Base-by-base conservation (phyloP, 2,888 invertebrate species). In the Tachina fera region DNA sequence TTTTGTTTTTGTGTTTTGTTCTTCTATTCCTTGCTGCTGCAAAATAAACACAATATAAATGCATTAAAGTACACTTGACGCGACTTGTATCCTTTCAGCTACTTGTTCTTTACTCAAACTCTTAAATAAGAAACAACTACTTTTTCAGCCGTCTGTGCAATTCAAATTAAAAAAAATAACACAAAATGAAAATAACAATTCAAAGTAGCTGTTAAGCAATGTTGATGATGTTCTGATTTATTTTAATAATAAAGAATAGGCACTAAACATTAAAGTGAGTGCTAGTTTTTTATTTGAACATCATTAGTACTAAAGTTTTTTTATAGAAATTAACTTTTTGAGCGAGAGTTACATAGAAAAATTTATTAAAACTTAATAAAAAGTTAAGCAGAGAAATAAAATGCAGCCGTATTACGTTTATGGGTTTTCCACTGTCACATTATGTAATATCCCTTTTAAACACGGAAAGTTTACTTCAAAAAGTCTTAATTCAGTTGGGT, bases 11-110 rank as follows among this genome's bases (percentile, higher is more conserved):
- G n/a, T n/a, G n/a, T n/a, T 13, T 47, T 8, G 19, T 43, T 14
- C 56, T 67, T 14, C 13, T 49, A 51, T 67, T 65, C 51, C 16
- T 63, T 58, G 58, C 49, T 68, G 58, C 45, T 61, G 45, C 74
- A 82, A 70, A 71, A 86, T 83, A 71, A 83, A 80, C 71, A 86
- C 76, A 86, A 86, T 80, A 81, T 81, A 86, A 86, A 86, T 86
- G 86, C 86, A 86, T 86, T 86, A 80, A 86, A 86, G 86, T 76
- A 86, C 83, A 80, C 86, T 86, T 86, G 83, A 86, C 86, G 86
- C 80, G 86, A 86, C 86, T 86, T 86, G 86, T 83, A 83, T 86
- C 83, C 86, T 86, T 86, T 83, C 72, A 83, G 79, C 86, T 83
- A 83, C 86, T 86, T 83, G 83, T 79, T 83, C 67, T 67, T 86